These are phyloP conservation scores for Melanerpes aurifrons DNA, from an alignment of 2,113 vertebrate genomes.

Conservation along the genomic window DNA sequence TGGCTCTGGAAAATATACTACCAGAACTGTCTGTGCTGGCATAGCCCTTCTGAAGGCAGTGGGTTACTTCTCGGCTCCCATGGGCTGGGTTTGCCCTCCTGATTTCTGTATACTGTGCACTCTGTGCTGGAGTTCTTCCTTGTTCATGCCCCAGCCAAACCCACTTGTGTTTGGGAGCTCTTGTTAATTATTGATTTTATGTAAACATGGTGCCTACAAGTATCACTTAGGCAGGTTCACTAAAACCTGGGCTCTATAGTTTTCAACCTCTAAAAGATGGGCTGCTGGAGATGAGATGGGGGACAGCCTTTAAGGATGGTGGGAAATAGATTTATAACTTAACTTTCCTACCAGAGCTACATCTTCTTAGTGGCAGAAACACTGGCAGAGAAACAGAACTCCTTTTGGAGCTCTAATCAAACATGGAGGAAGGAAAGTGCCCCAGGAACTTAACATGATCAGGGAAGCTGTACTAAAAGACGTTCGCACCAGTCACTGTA, in stretches of 20 bases:
- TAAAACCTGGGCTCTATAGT: neutral
- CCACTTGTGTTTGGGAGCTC: neutral
- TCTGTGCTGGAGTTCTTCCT: neutral
- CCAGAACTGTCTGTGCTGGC: accelerated
- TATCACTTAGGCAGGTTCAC: neutral
- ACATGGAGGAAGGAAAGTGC: neutral
- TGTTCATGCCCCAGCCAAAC: neutral
- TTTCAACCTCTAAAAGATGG: neutral
- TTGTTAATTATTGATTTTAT: neutral
- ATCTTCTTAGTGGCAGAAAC: neutral
- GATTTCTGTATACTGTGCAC: neutral
- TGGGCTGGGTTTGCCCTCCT: neutral
- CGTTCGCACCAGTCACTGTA: neutral
- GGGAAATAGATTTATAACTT: neutral
- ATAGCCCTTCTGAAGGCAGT: neutral
- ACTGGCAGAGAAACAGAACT: neutral
- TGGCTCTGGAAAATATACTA: neutral
- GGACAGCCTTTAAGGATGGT: neutral
- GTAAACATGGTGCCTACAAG: neutral
- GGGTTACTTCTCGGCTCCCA: neutral
- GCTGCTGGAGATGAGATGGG: neutral
- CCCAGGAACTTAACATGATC: neutral
- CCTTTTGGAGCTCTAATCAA: neutral
- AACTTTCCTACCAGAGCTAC: neutral
- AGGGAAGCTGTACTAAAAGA: neutral